phyloP scores from a whole-genome alignment of 92 coral and sea anemone genomes.

The Nematostella vectensis region DNA sequence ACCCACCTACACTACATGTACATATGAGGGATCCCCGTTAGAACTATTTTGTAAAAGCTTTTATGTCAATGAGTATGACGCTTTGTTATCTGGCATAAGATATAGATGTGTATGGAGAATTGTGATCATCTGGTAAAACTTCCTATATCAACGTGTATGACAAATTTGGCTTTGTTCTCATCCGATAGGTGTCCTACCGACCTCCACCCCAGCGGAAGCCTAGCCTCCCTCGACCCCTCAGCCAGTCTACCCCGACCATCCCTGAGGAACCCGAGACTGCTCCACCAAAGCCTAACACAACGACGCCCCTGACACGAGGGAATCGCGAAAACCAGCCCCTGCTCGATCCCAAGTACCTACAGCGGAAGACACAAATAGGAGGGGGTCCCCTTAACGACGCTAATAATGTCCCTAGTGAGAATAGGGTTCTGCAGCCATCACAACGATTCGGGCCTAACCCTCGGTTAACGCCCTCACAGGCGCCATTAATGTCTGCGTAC shows the following conservation, averaged over 20 bases:
- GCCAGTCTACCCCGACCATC: conserved; percentile 80
- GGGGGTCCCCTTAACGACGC: conserved; percentile 9
- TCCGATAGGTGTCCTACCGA: conserved; percentile 27
- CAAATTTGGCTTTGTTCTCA: too few species aligned
- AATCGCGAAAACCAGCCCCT: conserved; percentile 67
- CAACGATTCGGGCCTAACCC: conserved; percentile 22
- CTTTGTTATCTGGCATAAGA: too few species aligned
- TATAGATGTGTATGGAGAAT: too few species aligned
- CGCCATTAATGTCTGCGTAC: conserved; percentile 94
- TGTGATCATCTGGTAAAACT: too few species aligned
- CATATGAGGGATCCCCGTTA: too few species aligned
- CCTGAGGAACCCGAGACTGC: conserved; percentile 51
- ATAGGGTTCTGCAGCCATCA: conserved; percentile 21
- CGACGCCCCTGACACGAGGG: conserved; percentile 25
- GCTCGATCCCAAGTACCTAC: conserved; percentile 83
- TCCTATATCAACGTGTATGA: too few species aligned
- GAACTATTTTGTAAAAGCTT: too few species aligned
- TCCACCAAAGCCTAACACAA: conserved; percentile 16
- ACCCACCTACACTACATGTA: too few species aligned
- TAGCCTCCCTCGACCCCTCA: conserved; percentile 63
- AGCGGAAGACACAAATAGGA: conserved; percentile 36
- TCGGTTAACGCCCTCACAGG: conserved; percentile 16
- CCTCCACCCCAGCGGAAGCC: conserved; percentile 38
- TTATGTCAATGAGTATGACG: too few species aligned
- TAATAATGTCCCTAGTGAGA: conserved; percentile 21